phyloP scores from a whole-genome alignment of 2,113 vertebrate genomes.

The Macaca nemestrina region DNA sequence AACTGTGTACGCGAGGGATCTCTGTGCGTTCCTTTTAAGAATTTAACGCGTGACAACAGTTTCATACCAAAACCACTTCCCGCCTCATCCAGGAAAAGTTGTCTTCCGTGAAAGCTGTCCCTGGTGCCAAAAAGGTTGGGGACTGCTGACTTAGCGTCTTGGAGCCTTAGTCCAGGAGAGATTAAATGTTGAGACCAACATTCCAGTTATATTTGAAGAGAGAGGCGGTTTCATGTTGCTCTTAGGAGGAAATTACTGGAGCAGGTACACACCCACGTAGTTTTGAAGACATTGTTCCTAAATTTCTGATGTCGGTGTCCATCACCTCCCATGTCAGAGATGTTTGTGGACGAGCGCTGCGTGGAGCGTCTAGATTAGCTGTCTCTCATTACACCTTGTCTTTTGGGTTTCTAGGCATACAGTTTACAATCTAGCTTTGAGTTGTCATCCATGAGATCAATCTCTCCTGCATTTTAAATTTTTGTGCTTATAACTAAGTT shows the following conservation, averaged over 20 bases:
- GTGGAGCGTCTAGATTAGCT: background rate
- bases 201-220: background rate
- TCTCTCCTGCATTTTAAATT: constrained; percentile 30
- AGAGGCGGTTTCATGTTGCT: background rate
- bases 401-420: background rate
- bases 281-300: background rate
- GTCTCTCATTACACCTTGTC: background rate
- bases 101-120: too few species aligned
- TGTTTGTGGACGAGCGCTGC: background rate
- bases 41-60: too few species aligned
- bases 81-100: too few species aligned
- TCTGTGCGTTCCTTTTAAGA: too few species aligned
- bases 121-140: too few species aligned
- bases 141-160: background rate
- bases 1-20: too few species aligned
- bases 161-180: background rate
- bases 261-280: background rate
- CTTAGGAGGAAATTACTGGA: background rate
- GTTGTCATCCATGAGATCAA: background rate
- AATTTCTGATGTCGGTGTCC: background rate
- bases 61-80: too few species aligned
- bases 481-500: constrained; percentile 23
- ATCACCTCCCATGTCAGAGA: background rate
- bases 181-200: background rate
- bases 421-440: background rate